These are phyloP conservation scores for Gephyroberyx darwinii DNA, from an alignment of 2,797 vertebrate species.

Conservation along the genomic window DNA sequence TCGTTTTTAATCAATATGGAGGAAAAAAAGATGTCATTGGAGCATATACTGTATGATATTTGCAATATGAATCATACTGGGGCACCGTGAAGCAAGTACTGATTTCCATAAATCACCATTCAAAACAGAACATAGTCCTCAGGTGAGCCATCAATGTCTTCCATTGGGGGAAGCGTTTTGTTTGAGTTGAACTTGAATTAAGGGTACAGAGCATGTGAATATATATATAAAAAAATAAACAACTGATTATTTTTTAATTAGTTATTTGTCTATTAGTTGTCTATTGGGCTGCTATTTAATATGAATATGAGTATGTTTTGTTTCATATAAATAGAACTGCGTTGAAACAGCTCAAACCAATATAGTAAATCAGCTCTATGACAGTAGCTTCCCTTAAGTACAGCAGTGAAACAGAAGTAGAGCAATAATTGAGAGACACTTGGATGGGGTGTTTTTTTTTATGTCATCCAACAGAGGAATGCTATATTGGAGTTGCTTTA, in stretches of 20 bases:
- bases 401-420: conserved; percentile 47
- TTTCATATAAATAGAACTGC: conserved; percentile 19
- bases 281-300: neutral
- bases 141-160: conserved; percentile 55
- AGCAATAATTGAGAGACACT: conserved; percentile 52
- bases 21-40: conserved; percentile 36
- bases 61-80: neutral
- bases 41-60: conserved; percentile 15
- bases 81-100: conserved; percentile 38
- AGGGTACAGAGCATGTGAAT: neutral
- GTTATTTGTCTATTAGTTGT: neutral
- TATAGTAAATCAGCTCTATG: conserved; percentile 50
- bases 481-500: conserved; percentile 39
- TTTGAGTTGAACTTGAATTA: conserved; percentile 10
- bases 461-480: conserved; percentile 44
- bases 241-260: neutral
- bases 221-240: neutral
- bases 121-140: conserved; percentile 63
- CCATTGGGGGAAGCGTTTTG: conserved; percentile 46
- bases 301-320: conserved; percentile 17
- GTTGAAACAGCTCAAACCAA: conserved; percentile 20
- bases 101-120: conserved; percentile 71
- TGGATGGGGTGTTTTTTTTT: conserved; percentile 44
- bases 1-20: conserved; percentile 22
- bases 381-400: conserved; percentile 46